Evolutionary conservation across 2,113 vertebrate genomes (phyloP).

Genomic region (Cephalophus harveyi): DNA sequence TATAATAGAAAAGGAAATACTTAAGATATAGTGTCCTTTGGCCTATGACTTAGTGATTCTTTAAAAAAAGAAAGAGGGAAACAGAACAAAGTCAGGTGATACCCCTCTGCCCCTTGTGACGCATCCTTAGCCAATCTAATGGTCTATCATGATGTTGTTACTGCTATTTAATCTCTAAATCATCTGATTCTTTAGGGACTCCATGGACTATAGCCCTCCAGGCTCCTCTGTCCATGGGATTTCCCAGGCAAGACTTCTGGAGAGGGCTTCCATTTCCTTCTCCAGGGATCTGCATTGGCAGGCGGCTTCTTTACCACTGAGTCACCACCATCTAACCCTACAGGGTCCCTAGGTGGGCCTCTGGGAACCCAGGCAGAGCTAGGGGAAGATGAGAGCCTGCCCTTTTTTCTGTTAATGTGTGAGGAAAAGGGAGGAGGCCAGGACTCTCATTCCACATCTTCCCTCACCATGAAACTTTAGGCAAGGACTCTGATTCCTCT

Average conservation of each 20-base stretch:
- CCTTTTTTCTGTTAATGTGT: neutral
- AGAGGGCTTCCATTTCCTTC: neutral
- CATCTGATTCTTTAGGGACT: neutral
- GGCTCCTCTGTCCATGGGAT: neutral
- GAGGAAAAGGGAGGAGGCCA: neutral
- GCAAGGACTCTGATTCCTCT: neutral
- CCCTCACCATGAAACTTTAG: neutral
- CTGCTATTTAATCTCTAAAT: neutral
- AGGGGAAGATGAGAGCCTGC: neutral
- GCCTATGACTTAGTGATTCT: neutral
- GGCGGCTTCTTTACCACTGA: neutral
- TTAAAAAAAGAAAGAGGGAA: neutral
- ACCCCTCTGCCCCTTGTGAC: accelerated
- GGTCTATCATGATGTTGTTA: neutral
- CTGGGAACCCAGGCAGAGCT: neutral
- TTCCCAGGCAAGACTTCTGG: neutral
- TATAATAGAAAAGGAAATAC: neutral
- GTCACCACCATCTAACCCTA: accelerated
- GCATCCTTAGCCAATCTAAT: neutral
- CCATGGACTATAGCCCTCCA: accelerated
- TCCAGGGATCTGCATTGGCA: neutral
- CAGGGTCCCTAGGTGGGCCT: too few species aligned
- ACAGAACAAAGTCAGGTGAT: neutral
- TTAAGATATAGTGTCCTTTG: neutral
- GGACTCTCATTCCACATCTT: neutral